Conservation (phyloP, 2,113 vertebrate genomes). For the Trichechus manatus region DNA sequence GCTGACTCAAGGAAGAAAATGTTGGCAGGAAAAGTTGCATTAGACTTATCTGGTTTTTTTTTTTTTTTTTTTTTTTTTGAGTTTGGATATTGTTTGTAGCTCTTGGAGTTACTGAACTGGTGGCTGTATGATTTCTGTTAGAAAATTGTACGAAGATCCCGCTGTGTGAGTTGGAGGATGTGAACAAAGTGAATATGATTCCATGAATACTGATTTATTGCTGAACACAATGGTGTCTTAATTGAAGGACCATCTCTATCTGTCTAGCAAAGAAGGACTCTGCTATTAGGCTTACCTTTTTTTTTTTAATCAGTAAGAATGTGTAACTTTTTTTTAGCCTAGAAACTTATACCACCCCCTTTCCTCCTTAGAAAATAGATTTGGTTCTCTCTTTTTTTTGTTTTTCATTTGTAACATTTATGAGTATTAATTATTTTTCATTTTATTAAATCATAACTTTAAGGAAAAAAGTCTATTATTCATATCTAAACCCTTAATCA, state of each 20-base stretch:
- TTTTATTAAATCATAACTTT: slow-evolving; percentile 70
- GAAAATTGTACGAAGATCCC: background rate
- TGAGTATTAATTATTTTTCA: slow-evolving; percentile 60
- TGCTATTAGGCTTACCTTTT: slow-evolving; percentile 46
- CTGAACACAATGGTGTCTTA: slow-evolving; percentile 28
- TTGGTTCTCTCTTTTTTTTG: background rate
- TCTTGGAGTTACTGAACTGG: background rate
- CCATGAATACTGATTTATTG: background rate
- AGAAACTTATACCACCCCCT: background rate
- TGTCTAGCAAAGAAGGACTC: background rate
- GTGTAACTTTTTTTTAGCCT: background rate
- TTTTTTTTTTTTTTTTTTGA: background rate
- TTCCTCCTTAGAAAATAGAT: slow-evolving; percentile 18
- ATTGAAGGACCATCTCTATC: background rate
- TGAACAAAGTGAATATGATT: background rate
- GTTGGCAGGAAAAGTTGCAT: background rate
- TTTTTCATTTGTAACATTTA: slow-evolving; percentile 47
- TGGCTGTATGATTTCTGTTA: background rate
- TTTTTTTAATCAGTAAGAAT: slow-evolving; percentile 47
- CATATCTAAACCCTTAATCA: slow-evolving; percentile 86
- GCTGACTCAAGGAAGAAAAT: background rate
- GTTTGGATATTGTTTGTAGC: background rate
- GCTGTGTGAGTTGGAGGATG: background rate
- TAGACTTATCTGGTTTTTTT: background rate
- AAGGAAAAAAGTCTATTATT: slow-evolving; percentile 78